A percentile compares a stretch with the other conserved stretches of the same genome.
These are phyloP conservation scores for Allophyes oxyacanthae DNA, from an alignment of 2,888 invertebrate genomes.

Conservation along the genomic window DNA sequence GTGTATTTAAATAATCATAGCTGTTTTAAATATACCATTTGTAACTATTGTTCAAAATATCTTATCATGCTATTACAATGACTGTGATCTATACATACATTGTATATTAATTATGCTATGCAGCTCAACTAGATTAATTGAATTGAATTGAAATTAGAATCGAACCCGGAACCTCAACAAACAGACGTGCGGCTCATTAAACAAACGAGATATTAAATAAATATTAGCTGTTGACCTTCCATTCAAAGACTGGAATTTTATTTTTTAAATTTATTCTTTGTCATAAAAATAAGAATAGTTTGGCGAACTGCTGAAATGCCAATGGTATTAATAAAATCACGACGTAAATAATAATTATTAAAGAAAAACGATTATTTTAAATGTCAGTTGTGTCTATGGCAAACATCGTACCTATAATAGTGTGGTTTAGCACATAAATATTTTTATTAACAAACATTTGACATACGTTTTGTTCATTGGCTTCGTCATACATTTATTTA, in stretches of 20 bases:
- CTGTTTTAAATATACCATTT: no score
- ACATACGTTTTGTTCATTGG: conserved; percentile 9
- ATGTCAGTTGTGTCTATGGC: not conserved
- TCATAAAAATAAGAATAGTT: conserved; percentile 2
- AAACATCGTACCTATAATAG: conserved; percentile 3
- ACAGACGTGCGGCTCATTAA: not conserved
- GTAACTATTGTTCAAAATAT: no score
- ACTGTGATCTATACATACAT: no score
- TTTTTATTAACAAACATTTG: conserved; percentile 10
- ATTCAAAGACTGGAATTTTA: conserved; percentile 13
- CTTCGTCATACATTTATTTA: not conserved
- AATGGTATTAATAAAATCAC: not conserved
- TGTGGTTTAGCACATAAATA: conserved; percentile 7
- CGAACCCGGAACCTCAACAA: conserved; percentile 27
- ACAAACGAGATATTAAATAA: conserved; percentile 33
- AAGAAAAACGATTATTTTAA: conserved; percentile 1
- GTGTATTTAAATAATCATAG: no score
- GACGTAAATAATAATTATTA: not conserved
- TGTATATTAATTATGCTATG: no score
- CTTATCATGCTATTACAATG: no score
- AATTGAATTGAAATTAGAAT: not conserved
- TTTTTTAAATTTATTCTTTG: conserved; percentile 3
- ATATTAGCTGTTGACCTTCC: conserved; percentile 41
- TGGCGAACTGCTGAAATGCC: conserved; percentile 1
- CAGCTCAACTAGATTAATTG: not conserved